Conservation (phyloP, 2,888 invertebrate species). For the Crioceris asparagi region DNA sequence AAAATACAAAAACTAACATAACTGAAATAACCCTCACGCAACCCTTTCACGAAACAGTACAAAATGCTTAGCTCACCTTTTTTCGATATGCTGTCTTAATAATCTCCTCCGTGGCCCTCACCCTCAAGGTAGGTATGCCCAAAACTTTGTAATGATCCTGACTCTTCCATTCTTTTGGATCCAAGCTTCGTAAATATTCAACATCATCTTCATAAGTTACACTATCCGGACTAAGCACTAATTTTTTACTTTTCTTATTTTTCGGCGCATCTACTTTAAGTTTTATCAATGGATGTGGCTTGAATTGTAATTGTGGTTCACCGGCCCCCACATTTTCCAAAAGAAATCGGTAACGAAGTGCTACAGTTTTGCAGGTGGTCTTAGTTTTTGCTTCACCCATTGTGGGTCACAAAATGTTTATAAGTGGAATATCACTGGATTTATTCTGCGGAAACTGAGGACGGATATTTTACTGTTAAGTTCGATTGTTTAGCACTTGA, state of each 20-base stretch:
- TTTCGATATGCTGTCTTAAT: conserved; percentile 88
- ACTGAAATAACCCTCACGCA: too few species aligned
- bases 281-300: conserved; percentile 31
- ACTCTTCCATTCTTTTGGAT: conserved; percentile 95
- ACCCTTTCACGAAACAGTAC: too few species aligned
- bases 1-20: too few species aligned
- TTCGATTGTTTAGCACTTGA: conserved; percentile 11
- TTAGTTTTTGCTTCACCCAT: conserved; percentile 32
- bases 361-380: conserved; percentile 29
- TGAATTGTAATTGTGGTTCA: conserved; percentile 27
- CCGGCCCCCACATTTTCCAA: conserved; percentile 27
- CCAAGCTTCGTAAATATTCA: conserved; percentile 72
- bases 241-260: conserved; percentile 29
- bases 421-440: too few species aligned
- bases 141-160: conserved; percentile 97
- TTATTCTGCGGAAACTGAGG: too few species aligned
- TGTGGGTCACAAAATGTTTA: too few species aligned
- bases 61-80: too few species aligned
- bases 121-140: conserved; percentile 73
- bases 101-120: conserved; percentile 82
- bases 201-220: conserved; percentile 62
- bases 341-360: conserved; percentile 34
- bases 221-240: conserved; percentile 24
- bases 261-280: conserved; percentile 26
- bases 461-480: too few species aligned